Base-by-base conservation (phyloP, 1,140 invertebrate species). In the Meloidogyne hapla region DNA sequence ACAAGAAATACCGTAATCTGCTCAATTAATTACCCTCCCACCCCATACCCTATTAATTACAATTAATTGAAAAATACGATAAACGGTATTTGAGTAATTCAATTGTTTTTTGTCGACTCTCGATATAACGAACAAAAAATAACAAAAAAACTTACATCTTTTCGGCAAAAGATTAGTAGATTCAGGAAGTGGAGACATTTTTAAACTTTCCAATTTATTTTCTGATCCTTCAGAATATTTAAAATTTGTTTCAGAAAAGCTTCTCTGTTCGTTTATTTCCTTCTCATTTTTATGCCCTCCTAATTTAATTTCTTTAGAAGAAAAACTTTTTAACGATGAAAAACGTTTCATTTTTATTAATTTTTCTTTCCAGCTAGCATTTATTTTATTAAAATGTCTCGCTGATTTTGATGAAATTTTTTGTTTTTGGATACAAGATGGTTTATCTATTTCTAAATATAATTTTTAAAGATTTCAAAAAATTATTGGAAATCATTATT, bases 171-270 rank as follows among this genome's bases (percentile, higher is more conserved):
- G 48, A 15, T n/a, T 56, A 56, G n/a, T n/a, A n/a, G 1, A 56
- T 56, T 56, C 48, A n/a, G 48, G 18, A 21, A 48, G 45, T n/a
- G 45, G 18, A 48, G 13, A 12, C 40, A 3, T 42, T 42, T 3
- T 18, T 48, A 18, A 13, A 45, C 2, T 45, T 15, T 45, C 13
- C 5, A 6, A 8, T n/a, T 56, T n/a, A n/a, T n/a, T n/a, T 21
- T 56, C 48, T 6, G n/a, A 6, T 21, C n/a, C 48, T 56, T 56
- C 18, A 5, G 18, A 56, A 56, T 56, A 56, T n/a, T 56, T 56
- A n/a, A 56, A 56, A 21, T 56, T 56, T n/a, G 48, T 56, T 56
- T 56, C 48, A 56, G 48, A 56, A 56, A 56, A 56, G 18, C 48
- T 56, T 56, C 12, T 13, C n/a, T 56, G 2, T 56, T 56, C 18